Conservation (phyloP, 2,888 invertebrate species). For the Eugnorisma glareosa region DNA sequence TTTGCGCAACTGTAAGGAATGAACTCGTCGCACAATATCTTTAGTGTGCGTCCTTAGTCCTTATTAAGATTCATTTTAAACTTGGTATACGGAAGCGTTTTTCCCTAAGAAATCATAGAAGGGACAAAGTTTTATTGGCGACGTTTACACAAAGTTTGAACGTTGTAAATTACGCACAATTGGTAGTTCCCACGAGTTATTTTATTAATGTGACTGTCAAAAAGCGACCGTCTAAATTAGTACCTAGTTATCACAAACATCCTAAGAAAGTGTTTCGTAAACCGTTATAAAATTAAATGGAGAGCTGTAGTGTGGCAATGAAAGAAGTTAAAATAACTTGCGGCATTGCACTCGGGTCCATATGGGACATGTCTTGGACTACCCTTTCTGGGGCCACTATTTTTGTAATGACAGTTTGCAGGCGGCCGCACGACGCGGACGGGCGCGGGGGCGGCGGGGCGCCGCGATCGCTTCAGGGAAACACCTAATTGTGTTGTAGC, state of each 20-base stretch:
- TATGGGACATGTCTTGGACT: slow-evolving; percentile 86
- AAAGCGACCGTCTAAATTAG: background rate
- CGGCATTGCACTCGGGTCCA: slow-evolving; percentile 78
- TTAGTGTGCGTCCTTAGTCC: background rate
- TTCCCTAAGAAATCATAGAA: background rate
- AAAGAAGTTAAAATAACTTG: slow-evolving; percentile 84
- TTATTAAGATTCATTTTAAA: background rate
- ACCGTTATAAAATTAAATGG: slow-evolving; percentile 48
- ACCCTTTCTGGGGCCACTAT: slow-evolving; percentile 90
- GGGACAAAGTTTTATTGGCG: background rate
- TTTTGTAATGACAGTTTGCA: slow-evolving; percentile 89
- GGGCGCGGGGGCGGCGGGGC: slow-evolving; percentile 62
- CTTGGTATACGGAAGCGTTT: too few species aligned
- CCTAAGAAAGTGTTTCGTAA: slow-evolving; percentile 41
- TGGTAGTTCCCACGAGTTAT: background rate
- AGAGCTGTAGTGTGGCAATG: slow-evolving; percentile 70
- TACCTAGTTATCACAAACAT: slow-evolving; percentile 26
- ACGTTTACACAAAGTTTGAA: background rate
- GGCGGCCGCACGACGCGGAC: slow-evolving; percentile 76
- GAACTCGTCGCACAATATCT: background rate
- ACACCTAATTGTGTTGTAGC: slow-evolving; percentile 84
- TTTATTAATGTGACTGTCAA: background rate
- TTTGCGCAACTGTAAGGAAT: slow-evolving; percentile 19
- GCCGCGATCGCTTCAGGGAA: slow-evolving; percentile 78
- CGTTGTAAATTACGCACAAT: background rate